phyloP scores from a whole-genome alignment of 2,113 vertebrate species.

The Rhynchopsitta pachyrhyncha region DNA sequence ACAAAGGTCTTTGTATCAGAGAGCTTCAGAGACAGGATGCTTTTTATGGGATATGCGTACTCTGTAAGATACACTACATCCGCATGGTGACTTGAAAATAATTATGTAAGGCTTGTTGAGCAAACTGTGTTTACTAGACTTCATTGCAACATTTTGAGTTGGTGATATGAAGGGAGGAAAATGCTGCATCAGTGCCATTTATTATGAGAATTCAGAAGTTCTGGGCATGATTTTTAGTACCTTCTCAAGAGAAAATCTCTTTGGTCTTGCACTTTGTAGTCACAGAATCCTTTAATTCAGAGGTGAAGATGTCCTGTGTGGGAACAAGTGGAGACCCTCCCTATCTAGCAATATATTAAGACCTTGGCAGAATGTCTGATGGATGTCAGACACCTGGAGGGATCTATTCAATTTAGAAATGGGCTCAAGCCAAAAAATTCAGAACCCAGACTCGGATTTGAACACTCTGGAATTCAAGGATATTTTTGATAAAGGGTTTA shows the following conservation, averaged over 20 bases:
- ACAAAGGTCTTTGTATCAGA: neutral
- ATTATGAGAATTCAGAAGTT: neutral
- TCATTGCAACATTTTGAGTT: slow-evolving; percentile 21
- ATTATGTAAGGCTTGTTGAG: neutral
- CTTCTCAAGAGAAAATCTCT: neutral
- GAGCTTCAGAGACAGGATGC: neutral
- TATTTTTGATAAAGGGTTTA: slow-evolving; percentile 7
- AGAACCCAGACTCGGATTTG: neutral
- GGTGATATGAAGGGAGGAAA: neutral
- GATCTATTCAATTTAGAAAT: slow-evolving; percentile 53
- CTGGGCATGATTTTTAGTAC: neutral
- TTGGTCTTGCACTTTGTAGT: neutral
- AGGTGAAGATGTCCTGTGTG: slow-evolving; percentile 2
- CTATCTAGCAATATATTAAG: slow-evolving; percentile 32
- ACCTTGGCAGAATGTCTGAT: slow-evolving; percentile 37
- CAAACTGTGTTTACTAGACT: slow-evolving; percentile 18
- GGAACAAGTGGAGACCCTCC: neutral
- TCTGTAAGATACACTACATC: neutral
- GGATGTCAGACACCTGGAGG: slow-evolving; percentile 67
- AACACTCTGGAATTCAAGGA: neutral
- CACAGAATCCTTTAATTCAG: neutral
- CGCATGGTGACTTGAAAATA: neutral
- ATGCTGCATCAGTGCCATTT: slow-evolving; percentile 5
- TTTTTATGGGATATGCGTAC: neutral
- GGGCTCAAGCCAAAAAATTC: slow-evolving; percentile 38